Conservation (phyloP, 2,113 vertebrate genomes). For the Dicrurus megarhynchus region DNA sequence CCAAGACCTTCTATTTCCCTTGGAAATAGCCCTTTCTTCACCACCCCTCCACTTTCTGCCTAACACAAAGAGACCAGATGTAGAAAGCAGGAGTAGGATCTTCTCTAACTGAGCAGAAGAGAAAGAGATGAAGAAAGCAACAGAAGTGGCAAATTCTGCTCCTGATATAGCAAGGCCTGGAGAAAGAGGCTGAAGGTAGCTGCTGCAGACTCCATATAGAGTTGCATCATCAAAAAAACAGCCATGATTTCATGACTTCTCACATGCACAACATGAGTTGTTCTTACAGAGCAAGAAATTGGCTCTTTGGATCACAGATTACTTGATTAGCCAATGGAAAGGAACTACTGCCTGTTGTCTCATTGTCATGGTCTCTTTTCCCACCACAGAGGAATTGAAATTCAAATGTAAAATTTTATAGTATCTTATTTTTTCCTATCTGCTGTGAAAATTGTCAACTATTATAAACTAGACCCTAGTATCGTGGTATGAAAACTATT, state of each 20-base stretch:
- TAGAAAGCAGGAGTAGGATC: not conserved
- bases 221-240: not conserved
- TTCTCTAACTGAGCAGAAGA: not conserved
- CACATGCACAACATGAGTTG: not conserved
- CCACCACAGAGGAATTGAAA: not conserved
- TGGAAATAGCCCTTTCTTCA: not conserved
- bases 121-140: not conserved
- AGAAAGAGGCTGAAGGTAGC: not conserved
- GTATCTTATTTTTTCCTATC: not conserved
- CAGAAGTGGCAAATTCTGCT: not conserved
- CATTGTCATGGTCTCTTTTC: not conserved
- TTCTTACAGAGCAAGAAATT: not conserved
- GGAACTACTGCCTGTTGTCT: not conserved
- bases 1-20: not conserved
- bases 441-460: not conserved
- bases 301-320: not conserved
- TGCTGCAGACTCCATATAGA: not conserved
- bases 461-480: not conserved
- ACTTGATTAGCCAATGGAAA: not conserved
- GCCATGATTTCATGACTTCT: not conserved
- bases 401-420: not conserved
- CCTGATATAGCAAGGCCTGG: not conserved
- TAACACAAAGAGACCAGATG: not conserved
- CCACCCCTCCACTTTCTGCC: not conserved
- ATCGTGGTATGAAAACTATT: not conserved